phyloP scores from a whole-genome alignment of 1,140 invertebrate genomes.

The Zaprionus gabonicus region DNA sequence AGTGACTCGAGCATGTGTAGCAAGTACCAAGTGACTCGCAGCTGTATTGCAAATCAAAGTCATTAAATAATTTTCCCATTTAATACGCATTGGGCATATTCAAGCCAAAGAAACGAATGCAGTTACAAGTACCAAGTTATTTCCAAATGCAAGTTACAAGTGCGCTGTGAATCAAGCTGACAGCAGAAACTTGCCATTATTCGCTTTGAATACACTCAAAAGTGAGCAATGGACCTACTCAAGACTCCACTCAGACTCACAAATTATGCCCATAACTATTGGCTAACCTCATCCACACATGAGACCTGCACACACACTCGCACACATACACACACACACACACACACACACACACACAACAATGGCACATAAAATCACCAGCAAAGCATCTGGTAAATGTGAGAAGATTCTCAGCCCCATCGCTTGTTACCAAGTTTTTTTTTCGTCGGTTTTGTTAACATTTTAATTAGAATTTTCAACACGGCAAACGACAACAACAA shows the following conservation, averaged over 20 bases:
- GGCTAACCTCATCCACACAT: constrained; percentile 28
- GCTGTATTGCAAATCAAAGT: not conserved
- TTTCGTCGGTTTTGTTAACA: constrained; percentile 33
- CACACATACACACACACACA: not conserved
- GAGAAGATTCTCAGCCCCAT: constrained; percentile 46
- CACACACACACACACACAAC: constrained; percentile 13
- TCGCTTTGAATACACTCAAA: not conserved
- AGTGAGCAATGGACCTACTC: not conserved
- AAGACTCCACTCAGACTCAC: not conserved
- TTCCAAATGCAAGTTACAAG: not conserved
- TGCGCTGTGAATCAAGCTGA: not conserved
- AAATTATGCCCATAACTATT: not conserved
- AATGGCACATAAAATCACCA: constrained; percentile 43
- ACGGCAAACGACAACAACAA: constrained; percentile 23
- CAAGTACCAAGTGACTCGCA: not conserved
- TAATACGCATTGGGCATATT: not conserved
- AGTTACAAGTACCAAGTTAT: constrained; percentile 1
- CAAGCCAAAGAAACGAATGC: not conserved
- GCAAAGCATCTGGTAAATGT: constrained; percentile 36
- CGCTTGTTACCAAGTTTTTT: constrained; percentile 9
- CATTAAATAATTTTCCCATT: not conserved
- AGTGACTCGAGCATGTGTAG: not conserved
- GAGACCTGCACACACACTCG: constrained; percentile 5
- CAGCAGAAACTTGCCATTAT: not conserved
- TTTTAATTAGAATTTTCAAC: constrained; percentile 64